Conservation (phyloP, 2,797 vertebrate species). For the Tinamus major region DNA sequence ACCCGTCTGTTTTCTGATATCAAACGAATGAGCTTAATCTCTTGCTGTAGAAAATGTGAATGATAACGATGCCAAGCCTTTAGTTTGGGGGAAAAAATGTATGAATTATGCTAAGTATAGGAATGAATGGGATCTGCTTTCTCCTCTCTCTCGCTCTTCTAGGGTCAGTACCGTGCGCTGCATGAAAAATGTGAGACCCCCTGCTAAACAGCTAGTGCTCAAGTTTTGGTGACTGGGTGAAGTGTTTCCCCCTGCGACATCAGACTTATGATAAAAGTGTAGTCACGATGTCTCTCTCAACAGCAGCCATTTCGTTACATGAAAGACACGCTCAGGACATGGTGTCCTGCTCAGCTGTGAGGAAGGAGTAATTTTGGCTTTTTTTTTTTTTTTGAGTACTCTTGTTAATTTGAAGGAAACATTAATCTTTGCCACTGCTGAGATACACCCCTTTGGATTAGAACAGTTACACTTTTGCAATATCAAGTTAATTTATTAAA, state of each 20-base stretch:
- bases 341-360: background rate
- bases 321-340: background rate
- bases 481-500: background rate
- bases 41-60: conserved; percentile 3
- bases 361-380: background rate
- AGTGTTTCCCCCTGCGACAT: background rate
- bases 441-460: background rate
- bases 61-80: background rate
- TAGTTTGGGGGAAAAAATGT: background rate
- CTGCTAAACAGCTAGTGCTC: background rate
- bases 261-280: background rate
- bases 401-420: background rate
- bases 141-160: background rate
- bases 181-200: background rate
- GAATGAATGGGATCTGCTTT: background rate
- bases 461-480: background rate
- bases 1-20: background rate
- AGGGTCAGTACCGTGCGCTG: background rate
- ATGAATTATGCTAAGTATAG: background rate
- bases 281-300: background rate
- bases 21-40: conserved; percentile 27
- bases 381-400: background rate
- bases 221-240: background rate
- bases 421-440: background rate
- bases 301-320: background rate